Base-by-base conservation (phyloP, 2,113 vertebrate species). In the Poecile atricapillus region DNA sequence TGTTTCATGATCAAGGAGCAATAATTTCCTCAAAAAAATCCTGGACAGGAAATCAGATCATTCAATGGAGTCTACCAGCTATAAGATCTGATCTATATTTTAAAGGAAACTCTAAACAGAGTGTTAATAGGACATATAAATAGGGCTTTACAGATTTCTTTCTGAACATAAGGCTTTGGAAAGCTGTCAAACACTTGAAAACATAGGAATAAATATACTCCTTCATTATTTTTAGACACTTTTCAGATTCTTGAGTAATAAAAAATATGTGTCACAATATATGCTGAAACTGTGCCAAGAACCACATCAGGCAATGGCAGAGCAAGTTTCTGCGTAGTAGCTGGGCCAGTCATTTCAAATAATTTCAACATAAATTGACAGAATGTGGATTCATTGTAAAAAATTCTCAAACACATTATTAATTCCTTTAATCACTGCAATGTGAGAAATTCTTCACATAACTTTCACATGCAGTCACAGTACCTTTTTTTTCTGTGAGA, bases 181-280 rank as follows among this genome's bases (percentile, higher is more conserved):
- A 95, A 84, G 28, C 83, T 82, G 62, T 94, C 86, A 96, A 91
- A 84, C 37, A 27, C 52, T 89, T 65, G 43, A 88, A 94, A 88
- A 76, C 2, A 3, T 31, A 76, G 17, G 31, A 88, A 92, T 63
- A 94, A 90, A 92, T 82, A 92, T 39, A 75, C 7, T 84, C 12
- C 27, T 93, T 44, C 37, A 59, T 75, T 84, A 95, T 94, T 93
- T 93, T 78, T 91, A 87, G 89, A 3, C 22, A 39, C 12, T 75
- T 79, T 62, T 87, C 49, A 44, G 43, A 79, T 81, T 67, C 44
- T 90, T 86, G 83, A 86, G 39, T 41, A 90, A 89, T 67, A 35
- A 76, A 83, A 92, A 56, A 60, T 68, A 76, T 27, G 21, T 37
- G 35, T 20, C 3, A 2, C 44, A 47, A 33, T n/a, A 71, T 63